Evolutionary conservation across 1,140 invertebrate genomes (phyloP).

Genomic region (Meloidogyne chitwoodi): DNA sequence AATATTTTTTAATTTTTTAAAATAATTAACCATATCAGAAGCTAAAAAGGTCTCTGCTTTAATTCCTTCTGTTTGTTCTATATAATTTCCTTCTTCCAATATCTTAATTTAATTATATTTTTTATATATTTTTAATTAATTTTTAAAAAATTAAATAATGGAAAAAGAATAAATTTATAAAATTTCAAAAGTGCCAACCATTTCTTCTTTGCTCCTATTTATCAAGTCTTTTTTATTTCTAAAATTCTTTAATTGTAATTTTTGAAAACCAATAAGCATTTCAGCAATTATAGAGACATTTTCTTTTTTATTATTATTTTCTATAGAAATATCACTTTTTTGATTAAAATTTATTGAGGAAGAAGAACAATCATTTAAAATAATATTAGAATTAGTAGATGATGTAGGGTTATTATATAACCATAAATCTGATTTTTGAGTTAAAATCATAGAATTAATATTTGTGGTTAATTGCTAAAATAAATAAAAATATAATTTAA

Average conservation of each 20-base stretch:
- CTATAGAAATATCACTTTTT: not conserved
- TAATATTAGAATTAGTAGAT: not conserved
- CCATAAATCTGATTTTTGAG: not conserved
- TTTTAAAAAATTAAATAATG: too few relatives aligned
- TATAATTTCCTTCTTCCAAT: conserved; percentile 20
- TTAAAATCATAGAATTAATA: not conserved
- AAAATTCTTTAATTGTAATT: not conserved
- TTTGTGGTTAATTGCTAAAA: not conserved
- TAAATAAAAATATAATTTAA: too few relatives aligned
- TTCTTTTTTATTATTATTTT: not conserved
- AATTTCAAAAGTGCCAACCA: too few relatives aligned
- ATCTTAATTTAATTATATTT: not conserved
- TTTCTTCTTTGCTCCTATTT: not conserved
- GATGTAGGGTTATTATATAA: not conserved
- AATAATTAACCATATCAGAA: conserved; percentile 28
- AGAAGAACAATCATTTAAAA: not conserved
- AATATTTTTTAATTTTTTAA: not conserved
- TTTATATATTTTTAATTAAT: not conserved
- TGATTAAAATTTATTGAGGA: not conserved
- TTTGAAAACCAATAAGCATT: not conserved
- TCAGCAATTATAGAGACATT: not conserved
- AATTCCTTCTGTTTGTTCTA: conserved; percentile 17
- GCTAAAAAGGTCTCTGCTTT: conserved; percentile 21
- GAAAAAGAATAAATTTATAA: not conserved
- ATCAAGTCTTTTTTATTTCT: not conserved